These are phyloP conservation scores for Arothron firmamentum DNA, from an alignment of 2,113 vertebrate species.

Conservation along the genomic window DNA sequence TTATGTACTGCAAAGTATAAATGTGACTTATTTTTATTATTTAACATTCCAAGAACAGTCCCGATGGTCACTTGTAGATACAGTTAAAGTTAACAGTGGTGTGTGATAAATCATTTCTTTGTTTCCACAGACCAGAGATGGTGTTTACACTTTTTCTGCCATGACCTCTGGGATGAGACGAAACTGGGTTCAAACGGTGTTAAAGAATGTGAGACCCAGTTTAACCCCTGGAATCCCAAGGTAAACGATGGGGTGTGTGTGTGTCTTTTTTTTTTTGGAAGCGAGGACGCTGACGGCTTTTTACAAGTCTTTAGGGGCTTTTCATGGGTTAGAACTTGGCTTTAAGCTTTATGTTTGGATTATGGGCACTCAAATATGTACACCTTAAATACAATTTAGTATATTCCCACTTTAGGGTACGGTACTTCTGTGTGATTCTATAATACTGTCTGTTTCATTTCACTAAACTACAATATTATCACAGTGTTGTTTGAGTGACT, in stretches of 20 bases:
- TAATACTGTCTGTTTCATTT: no score
- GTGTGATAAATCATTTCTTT: not conserved
- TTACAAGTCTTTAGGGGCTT: not conserved
- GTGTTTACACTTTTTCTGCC: conserved; percentile 84
- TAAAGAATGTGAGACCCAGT: conserved; percentile 84
- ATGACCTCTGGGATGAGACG: conserved; percentile 87
- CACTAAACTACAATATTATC: no score
- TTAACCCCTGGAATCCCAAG: conserved; percentile 79
- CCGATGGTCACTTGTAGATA: no score
- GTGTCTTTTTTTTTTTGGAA: not conserved
- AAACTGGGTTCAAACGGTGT: conserved; percentile 92
- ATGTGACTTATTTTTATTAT: not conserved
- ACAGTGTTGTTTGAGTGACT: no score
- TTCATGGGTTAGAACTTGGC: not conserved
- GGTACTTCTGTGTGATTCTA: no score
- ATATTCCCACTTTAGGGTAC: no score
- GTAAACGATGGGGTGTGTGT: conserved; percentile 55
- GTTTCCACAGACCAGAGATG: conserved; percentile 81
- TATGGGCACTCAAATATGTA: not conserved
- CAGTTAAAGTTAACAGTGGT: not conserved
- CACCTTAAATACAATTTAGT: no score
- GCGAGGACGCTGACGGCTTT: not conserved
- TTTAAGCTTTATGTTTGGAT: not conserved
- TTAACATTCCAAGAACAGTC: not conserved
- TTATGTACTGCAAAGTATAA: not conserved